Evolutionary conservation across 2,113 vertebrate genomes (phyloP), one percentile per base, ranked within the genome.

Genomic region (Eleginops maclovinus): DNA sequence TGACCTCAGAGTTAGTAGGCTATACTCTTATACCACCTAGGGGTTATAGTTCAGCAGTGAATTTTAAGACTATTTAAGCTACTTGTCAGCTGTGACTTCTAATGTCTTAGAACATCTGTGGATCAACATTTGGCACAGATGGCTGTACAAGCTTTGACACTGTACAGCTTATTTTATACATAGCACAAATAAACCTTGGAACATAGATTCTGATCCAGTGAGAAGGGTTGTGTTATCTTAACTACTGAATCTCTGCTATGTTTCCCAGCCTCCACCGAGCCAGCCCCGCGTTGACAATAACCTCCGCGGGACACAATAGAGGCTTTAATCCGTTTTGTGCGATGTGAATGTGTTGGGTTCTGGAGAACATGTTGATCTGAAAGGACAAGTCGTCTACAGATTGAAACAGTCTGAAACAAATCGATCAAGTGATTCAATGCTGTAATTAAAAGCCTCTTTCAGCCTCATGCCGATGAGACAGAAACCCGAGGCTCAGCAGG

Each of bases 401-500:
- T 1, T 55, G 28, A 21, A n/a, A 56, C 8, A 17, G 64, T 8
- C 41, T 12, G 54, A 0, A 16, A 17, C 9, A 36, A 51, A 81
- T 69, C 66, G 72, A 87, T 10, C 1, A 24, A 58, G 59, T 41
- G 64, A 65, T 86, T 41, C 70, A 9, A 47, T 56, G 55, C 16
- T 63, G 31, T 17, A 9, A 65, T 73, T 75, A 58, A 77, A 63
- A 73, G 44, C 55, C 49, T 50, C 22, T 10, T 6, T 50, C 36
- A 74, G 70, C 54, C 8, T 19, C 44, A 17, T 22, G 41, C 9
- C 36, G 51, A 21, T 67, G 64, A 75, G 55, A 43, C 54, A 19
- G 17, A 28, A 14, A 15, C 4, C 75, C 60, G 72, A 82, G 76
- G 84, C 60, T 92, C 91, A 91, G 91, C 91, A 93, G 91, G 92